Percentiles rank a stretch among this genome's conserved stretches.
Evolutionary conservation across 1,140 invertebrate species (phyloP).

Genomic region (Triops cancriformis): DNA sequence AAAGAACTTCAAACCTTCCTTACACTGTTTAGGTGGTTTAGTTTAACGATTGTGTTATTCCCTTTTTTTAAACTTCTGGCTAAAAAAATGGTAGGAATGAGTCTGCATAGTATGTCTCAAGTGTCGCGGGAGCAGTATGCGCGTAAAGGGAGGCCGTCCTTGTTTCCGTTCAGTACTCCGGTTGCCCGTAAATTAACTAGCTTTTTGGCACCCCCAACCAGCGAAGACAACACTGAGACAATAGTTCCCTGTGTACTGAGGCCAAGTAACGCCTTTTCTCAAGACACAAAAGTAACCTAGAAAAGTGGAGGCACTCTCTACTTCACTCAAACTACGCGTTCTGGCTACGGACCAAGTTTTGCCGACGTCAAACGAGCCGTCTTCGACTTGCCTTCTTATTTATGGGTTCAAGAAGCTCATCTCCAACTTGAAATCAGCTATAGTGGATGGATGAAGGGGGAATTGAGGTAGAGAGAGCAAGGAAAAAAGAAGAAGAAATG

Average conservation of each 20-base stretch:
- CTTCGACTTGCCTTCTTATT: background rate
- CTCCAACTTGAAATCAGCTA: background rate
- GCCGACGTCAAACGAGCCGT: background rate
- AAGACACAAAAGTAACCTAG: background rate
- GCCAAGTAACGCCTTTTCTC: background rate
- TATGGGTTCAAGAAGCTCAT: slow-evolving; percentile 13
- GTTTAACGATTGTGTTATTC: no score
- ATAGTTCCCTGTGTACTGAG: background rate
- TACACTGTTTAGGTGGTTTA: no score
- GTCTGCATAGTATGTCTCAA: no score
- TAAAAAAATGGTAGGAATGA: no score
- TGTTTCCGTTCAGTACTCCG: background rate
- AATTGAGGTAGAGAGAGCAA: background rate
- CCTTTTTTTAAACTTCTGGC: no score
- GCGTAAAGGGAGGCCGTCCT: background rate
- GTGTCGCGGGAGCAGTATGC: background rate
- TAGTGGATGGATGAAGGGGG: background rate
- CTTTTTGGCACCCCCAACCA: background rate
- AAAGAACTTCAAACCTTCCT: no score
- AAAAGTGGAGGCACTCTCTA: background rate
- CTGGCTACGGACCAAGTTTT: background rate
- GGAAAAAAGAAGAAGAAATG: background rate
- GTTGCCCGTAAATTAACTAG: background rate
- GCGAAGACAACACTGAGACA: background rate
- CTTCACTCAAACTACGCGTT: background rate